Evolutionary conservation across 2,888 invertebrate genomes (phyloP).

Genomic region (Trachelus tabidus): DNA sequence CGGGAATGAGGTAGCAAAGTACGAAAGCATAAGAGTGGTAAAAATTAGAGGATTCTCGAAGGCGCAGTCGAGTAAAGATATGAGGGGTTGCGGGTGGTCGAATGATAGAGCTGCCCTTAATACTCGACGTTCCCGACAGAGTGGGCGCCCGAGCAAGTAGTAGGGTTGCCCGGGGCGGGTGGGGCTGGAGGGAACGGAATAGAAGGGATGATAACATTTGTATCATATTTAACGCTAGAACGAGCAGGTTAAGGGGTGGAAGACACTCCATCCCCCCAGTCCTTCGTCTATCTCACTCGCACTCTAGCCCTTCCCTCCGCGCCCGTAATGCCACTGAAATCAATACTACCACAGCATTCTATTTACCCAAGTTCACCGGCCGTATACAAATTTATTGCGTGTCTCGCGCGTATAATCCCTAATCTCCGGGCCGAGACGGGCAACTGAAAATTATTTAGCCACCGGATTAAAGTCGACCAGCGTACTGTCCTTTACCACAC

Average conservation of each 20-base stretch:
- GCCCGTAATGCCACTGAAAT: constrained; percentile 53
- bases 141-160: constrained; percentile 16
- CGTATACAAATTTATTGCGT: constrained; percentile 59
- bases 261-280: constrained; percentile 37
- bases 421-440: constrained; percentile 10
- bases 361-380: constrained; percentile 56
- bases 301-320: constrained; percentile 20
- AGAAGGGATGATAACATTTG: constrained; percentile 63
- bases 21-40: constrained; percentile 13
- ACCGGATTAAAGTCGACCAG: background rate
- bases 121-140: constrained; percentile 50
- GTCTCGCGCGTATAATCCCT: constrained; percentile 31
- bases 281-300: constrained; percentile 21
- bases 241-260: constrained; percentile 56
- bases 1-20: background rate
- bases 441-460: background rate
- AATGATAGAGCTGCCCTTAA: constrained; percentile 60
- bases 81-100: constrained; percentile 43
- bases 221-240: constrained; percentile 63
- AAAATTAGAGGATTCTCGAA: constrained; percentile 53
- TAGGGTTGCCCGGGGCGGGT: constrained; percentile 12
- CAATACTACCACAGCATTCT: constrained; percentile 52
- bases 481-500: background rate
- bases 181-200: constrained; percentile 46
- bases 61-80: constrained; percentile 43